Evolutionary conservation across 2,113 vertebrate species (phyloP).

Genomic region (Solea solea): DNA sequence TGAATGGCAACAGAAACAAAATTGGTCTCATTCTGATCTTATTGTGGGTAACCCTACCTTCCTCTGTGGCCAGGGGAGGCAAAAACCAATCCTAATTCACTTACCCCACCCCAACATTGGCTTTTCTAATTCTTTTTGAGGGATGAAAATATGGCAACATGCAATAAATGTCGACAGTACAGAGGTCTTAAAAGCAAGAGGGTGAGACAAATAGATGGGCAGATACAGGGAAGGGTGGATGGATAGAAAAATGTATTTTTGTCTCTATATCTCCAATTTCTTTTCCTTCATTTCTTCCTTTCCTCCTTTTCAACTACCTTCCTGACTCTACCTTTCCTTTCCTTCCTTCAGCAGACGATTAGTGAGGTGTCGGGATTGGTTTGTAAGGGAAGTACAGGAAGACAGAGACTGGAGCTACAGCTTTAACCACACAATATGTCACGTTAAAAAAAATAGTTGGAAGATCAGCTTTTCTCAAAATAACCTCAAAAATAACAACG

Average conservation of each 20-base stretch:
- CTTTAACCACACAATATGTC: too few relatives aligned
- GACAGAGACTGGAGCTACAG: too few relatives aligned
- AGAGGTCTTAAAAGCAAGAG: constrained; percentile 71
- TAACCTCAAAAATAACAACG: too few relatives aligned
- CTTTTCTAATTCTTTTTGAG: constrained; percentile 84
- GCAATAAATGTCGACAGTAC: constrained; percentile 78
- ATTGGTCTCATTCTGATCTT: constrained; percentile 86
- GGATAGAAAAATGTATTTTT: not conserved
- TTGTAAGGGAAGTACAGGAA: constrained; percentile 39
- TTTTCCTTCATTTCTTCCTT: not conserved
- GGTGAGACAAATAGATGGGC: constrained; percentile 63
- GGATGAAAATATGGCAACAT: constrained; percentile 83
- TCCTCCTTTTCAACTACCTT: constrained; percentile 5
- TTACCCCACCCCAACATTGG: constrained; percentile 79
- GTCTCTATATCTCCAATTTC: not conserved
- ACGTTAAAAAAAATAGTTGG: too few relatives aligned
- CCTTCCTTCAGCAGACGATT: constrained; percentile 36
- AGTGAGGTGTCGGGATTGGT: constrained; percentile 66
- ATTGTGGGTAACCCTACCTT: constrained; percentile 87
- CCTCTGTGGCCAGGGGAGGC: constrained; percentile 77
- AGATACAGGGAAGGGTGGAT: constrained; percentile 26
- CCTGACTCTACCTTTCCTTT: not conserved
- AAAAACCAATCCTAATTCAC: constrained; percentile 86
- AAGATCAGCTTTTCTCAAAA: too few relatives aligned
- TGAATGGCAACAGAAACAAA: constrained; percentile 86